phyloP scores from a whole-genome alignment of 92 coral and sea anemone genomes.

The Hydrozoanthus gracilis region DNA sequence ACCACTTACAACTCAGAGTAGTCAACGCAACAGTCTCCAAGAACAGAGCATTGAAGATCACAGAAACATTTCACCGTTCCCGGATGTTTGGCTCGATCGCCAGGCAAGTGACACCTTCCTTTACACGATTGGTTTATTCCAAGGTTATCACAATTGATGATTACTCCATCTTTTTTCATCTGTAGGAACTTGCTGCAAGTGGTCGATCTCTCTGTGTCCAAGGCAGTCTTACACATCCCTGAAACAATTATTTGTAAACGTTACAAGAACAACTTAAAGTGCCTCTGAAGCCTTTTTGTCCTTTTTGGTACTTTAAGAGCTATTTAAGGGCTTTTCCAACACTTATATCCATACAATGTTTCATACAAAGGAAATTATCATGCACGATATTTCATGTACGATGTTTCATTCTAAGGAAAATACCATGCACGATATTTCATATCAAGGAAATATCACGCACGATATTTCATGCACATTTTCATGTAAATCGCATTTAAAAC shows the following conservation, averaged over 20 bases:
- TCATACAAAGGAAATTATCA: too few relatives aligned
- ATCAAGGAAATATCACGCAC: not conserved
- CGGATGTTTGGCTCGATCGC: not conserved
- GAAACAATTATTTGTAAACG: not conserved
- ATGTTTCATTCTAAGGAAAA: too few relatives aligned
- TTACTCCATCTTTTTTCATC: conserved; percentile 8
- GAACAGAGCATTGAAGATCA: not conserved
- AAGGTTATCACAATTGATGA: not conserved
- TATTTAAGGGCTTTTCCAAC: too few relatives aligned
- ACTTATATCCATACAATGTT: too few relatives aligned
- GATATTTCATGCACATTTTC: not conserved
- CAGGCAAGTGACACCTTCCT: not conserved
- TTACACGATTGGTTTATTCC: not conserved
- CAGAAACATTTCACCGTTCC: conserved; percentile 11
- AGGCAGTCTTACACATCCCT: not conserved
- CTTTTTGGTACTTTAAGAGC: too few relatives aligned
- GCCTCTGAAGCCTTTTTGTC: too few relatives aligned
- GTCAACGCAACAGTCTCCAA: conserved; percentile 30
- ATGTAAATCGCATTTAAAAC: not conserved
- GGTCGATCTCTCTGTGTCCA: too few relatives aligned
- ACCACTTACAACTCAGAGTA: not conserved
- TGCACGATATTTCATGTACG: too few relatives aligned
- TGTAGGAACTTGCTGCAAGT: not conserved
- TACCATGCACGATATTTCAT: too few relatives aligned
- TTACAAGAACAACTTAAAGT: too few relatives aligned